phyloP scores from a whole-genome alignment of 2,797 vertebrate species.

The Ataeniobius toweri region DNA sequence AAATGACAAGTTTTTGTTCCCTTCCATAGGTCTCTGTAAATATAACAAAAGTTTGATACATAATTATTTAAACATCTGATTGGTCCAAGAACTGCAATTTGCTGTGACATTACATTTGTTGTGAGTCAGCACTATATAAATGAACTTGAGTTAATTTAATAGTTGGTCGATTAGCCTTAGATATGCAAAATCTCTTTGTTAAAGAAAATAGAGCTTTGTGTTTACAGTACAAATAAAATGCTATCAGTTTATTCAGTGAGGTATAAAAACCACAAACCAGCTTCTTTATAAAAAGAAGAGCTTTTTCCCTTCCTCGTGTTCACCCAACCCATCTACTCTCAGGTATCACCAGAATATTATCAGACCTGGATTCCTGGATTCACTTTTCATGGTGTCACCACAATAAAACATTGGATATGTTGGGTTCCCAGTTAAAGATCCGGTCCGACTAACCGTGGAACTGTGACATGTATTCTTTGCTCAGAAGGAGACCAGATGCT shows the following conservation, averaged over 20 bases:
- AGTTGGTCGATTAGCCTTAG: no score
- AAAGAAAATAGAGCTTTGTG: background rate
- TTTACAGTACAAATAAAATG: background rate
- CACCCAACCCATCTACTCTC: no score
- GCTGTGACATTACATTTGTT: background rate
- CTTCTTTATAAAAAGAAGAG: no score
- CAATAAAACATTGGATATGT: background rate
- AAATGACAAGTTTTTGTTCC: background rate
- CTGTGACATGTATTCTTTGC: conserved; percentile 70
- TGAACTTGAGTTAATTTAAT: no score
- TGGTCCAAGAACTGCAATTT: no score
- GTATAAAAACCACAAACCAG: no score
- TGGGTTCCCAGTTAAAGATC: background rate
- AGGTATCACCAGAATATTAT: no score
- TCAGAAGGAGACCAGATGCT: conserved; percentile 74
- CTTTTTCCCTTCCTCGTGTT: no score
- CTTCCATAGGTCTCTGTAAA: background rate
- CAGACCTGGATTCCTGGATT: background rate
- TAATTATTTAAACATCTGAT: background rate
- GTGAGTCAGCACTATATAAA: background rate
- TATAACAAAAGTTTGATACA: no score
- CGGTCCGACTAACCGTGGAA: conserved; percentile 29
- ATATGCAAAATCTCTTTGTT: no score
- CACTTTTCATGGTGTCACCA: background rate
- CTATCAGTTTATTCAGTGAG: background rate